phyloP scores from a whole-genome alignment of 2,888 invertebrate species.

The Mythimna albipuncta region DNA sequence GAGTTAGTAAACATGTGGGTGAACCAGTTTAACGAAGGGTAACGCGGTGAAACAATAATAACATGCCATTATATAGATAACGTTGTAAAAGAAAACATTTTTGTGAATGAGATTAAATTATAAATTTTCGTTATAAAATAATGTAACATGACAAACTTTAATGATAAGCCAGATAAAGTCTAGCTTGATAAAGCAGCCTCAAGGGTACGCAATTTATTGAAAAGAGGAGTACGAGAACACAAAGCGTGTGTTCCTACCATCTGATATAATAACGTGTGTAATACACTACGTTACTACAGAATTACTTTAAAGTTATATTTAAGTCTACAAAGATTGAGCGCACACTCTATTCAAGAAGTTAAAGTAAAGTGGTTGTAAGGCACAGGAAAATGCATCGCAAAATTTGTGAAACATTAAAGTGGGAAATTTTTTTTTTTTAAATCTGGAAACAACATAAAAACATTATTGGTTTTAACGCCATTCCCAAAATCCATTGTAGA shows the following conservation, averaged over 20 bases:
- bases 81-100: constrained; percentile 27
- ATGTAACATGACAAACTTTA: constrained; percentile 49
- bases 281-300: constrained; percentile 42
- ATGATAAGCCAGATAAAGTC: constrained; percentile 63
- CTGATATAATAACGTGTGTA: constrained; percentile 50
- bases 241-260: constrained; percentile 36
- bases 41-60: constrained; percentile 13
- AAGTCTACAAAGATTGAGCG: constrained; percentile 37
- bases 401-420: constrained; percentile 48
- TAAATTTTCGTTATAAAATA: constrained; percentile 22
- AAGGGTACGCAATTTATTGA: constrained; percentile 60
- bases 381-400: constrained; percentile 37
- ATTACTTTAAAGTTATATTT: constrained; percentile 54
- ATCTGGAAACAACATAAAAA: constrained; percentile 27
- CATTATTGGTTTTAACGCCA: not conserved
- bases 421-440: too few species aligned
- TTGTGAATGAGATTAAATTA: constrained; percentile 32
- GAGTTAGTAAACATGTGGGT: constrained; percentile 61
- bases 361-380: constrained; percentile 35
- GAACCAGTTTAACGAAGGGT: constrained; percentile 32
- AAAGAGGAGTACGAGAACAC: constrained; percentile 43
- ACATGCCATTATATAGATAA: constrained; percentile 27
- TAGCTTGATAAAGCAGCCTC: constrained; percentile 62
- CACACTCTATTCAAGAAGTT: constrained; percentile 33
- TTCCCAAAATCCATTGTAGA: not conserved